Evolutionary conservation across 1,140 invertebrate genomes (phyloP), one percentile per base, ranked within the genome.

Genomic region (Diachasma alloeum): DNA sequence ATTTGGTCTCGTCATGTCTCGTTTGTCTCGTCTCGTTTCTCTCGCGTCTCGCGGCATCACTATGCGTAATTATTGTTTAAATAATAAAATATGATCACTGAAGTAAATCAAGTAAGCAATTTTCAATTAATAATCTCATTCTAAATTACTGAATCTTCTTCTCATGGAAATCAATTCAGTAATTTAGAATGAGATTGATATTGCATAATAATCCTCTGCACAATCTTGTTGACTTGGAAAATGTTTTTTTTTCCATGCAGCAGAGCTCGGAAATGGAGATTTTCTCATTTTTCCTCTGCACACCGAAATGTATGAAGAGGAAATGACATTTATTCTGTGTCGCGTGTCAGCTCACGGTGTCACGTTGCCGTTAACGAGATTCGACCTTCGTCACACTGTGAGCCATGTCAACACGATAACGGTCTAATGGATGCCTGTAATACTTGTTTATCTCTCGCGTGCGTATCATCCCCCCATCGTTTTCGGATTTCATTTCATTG

Each of bases 351-450:
- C 19, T 19, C 5, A 56, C 10, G 39, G 39, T 56, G 71, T 56
- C 17, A 36, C 42, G 39, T 48, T 31, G 36, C 17, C 71, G 46
- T 37, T 48, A 42, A 72, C 46, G 71, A 72, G 71, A 72, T 72
- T 72, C 71, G 48, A 72, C 71, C 71, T 72, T 53, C 71, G 71
- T 72, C 71, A 72, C 22, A 22, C 46, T 19, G 56, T 22, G 8
- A 46, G 39, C 17, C 13, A 36, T 44, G 26, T 26, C 48, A 56
- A 8, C n/a, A 19, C 48, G 48, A 56, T 56, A 19, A 56, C 48
- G 48, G 1, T 56, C 48, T 56, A 56, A 56, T 56, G 48, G 48
- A 56, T 56, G 48, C 4, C 48, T 22, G 70, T 15, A 74, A 31
- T 19, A 66, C 56, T 48, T 59, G 72, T 74, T 56, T 56, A 56